These are phyloP conservation scores for Choloepus didactylus DNA, from an alignment of 2,797 vertebrate genomes.

Conservation along the genomic window DNA sequence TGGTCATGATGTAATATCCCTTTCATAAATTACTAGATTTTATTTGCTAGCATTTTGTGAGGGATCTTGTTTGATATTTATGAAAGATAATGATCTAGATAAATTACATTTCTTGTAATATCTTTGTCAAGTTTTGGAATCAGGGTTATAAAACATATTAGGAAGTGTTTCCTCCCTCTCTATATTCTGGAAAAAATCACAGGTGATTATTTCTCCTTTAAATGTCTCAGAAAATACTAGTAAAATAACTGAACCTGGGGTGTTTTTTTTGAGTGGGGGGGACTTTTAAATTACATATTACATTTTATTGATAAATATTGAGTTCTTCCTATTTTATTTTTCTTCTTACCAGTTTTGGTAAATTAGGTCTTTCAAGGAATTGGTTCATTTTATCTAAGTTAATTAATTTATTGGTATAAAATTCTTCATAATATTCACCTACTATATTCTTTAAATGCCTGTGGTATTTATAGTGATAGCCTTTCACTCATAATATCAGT, in stretches of 20 bases:
- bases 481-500: not conserved
- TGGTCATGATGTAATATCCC: not conserved
- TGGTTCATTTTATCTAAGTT: not conserved
- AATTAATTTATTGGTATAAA: no score
- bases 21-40: not conserved
- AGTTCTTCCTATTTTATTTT: not conserved
- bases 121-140: not conserved
- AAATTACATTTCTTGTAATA: not conserved
- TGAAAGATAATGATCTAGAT: no score
- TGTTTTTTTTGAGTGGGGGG: not conserved
- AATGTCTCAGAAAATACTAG: not conserved
- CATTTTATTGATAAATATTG: not conserved
- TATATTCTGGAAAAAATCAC: not conserved
- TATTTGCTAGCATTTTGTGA: not conserved
- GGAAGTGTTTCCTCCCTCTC: not conserved
- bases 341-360: not conserved
- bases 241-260: not conserved
- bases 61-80: no score
- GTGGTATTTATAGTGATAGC: not conserved
- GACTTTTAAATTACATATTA: not conserved
- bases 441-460: not conserved
- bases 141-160: not conserved
- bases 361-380: not conserved
- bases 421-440: not conserved
- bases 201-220: not conserved